phyloP scores from a whole-genome alignment of 2,888 invertebrate genomes.

The Chymomyza fuscimana region DNA sequence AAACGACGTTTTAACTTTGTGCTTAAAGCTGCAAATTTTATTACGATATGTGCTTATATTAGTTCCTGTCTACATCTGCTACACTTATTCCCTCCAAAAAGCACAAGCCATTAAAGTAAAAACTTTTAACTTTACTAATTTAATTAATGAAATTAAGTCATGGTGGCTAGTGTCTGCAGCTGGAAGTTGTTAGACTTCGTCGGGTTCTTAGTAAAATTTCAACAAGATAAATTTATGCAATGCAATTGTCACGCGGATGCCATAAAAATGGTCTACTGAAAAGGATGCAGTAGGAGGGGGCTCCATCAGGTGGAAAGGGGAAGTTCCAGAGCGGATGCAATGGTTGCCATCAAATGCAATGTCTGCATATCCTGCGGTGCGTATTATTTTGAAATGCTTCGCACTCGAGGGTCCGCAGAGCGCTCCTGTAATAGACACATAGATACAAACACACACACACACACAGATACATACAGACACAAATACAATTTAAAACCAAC shows the following conservation, averaged over 20 bases:
- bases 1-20: no score
- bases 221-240: background rate
- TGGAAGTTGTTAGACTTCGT: background rate
- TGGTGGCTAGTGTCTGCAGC: background rate
- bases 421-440: background rate
- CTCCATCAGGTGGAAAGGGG: background rate
- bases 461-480: background rate
- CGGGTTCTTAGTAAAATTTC: background rate
- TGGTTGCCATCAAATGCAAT: conserved; percentile 27
- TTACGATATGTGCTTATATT: no score
- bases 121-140: conserved; percentile 33
- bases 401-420: conserved; percentile 19
- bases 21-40: no score
- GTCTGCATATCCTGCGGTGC: conserved; percentile 18
- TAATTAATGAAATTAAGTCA: conserved; percentile 39
- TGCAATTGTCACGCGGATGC: background rate
- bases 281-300: background rate
- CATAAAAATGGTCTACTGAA: background rate
- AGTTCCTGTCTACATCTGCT: no score
- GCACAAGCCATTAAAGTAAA: conserved; percentile 38
- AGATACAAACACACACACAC: background rate
- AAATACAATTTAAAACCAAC: background rate
- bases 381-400: conserved; percentile 31
- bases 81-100: no score
- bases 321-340: conserved; percentile 3